Conservation (phyloP, 2,888 invertebrate species). For the Epirrita christyi region DNA sequence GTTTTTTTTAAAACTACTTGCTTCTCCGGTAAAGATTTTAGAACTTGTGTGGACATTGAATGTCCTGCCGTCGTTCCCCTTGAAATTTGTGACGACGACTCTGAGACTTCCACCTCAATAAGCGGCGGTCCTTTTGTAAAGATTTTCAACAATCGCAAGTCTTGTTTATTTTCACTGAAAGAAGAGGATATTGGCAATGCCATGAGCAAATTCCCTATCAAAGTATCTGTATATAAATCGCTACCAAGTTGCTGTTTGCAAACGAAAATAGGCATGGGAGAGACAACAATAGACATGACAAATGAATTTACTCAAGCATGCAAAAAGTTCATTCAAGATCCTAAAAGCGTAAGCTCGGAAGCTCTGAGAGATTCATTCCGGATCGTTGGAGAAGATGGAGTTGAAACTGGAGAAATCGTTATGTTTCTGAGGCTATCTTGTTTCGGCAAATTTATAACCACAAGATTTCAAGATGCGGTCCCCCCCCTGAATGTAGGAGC, state of each 20-base stretch:
- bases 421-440: constrained; percentile 87
- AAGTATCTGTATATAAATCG: constrained; percentile 84
- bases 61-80: constrained; percentile 84
- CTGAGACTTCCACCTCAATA: constrained; percentile 62
- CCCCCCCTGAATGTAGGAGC: constrained; percentile 56
- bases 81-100: constrained; percentile 86
- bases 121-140: constrained; percentile 72
- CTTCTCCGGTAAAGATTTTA: constrained; percentile 75
- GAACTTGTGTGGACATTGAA: constrained; percentile 86
- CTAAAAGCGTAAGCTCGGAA: constrained; percentile 79
- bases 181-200: constrained; percentile 80
- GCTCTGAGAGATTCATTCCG: constrained; percentile 86
- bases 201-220: constrained; percentile 82
- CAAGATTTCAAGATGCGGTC: constrained; percentile 84
- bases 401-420: constrained; percentile 83
- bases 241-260: constrained; percentile 86
- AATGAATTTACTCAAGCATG: constrained; percentile 85
- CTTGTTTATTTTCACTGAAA: constrained; percentile 87
- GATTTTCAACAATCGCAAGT: constrained; percentile 86
- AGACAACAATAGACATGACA: constrained; percentile 84
- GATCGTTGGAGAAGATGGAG: constrained; percentile 76
- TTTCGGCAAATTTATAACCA: constrained; percentile 87
- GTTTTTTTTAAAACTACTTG: constrained; percentile 70
- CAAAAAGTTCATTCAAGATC: constrained; percentile 73
- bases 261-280: constrained; percentile 86